Percentiles rank a stretch among this genome's conserved stretches.
phyloP scores from a whole-genome alignment of 2,888 invertebrate genomes.

The Nezara viridula region DNA sequence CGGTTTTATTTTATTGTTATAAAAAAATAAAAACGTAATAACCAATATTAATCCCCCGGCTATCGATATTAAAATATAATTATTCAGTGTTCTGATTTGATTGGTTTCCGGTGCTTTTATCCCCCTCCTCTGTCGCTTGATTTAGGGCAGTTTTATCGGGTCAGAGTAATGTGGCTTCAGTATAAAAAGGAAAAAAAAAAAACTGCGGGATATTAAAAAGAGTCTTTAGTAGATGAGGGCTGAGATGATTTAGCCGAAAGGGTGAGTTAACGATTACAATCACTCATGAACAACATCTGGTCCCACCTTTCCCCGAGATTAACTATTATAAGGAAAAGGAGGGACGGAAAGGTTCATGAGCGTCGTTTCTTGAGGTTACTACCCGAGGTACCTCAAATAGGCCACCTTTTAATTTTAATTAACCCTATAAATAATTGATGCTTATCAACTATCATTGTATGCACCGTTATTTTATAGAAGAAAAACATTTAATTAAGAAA shows the following conservation, averaged over 20 bases:
- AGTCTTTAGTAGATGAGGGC: conserved; percentile 22
- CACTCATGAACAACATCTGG: conserved; percentile 41
- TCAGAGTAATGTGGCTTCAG: background rate
- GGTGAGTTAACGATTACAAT: conserved; percentile 32
- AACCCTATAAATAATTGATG: background rate
- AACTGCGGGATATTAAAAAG: conserved; percentile 30
- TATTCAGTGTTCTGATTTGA: background rate
- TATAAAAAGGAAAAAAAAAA: background rate
- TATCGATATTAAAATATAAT: background rate
- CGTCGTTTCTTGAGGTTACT: background rate
- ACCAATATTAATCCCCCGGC: too few relatives aligned
- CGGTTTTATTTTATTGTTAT: too few relatives aligned
- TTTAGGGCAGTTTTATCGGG: background rate
- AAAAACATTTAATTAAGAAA: too few relatives aligned
- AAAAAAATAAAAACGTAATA: too few relatives aligned
- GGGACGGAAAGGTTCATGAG: background rate
- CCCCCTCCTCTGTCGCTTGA: background rate
- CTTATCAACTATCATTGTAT: background rate
- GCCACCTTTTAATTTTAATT: background rate
- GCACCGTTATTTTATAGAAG: background rate
- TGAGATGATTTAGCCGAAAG: conserved; percentile 48
- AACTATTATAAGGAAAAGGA: conserved; percentile 2
- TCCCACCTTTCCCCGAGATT: conserved; percentile 41
- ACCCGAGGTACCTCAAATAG: background rate
- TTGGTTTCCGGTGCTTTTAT: background rate